Conservation (phyloP, 2,888 invertebrate genomes). For the Lasioglossum calceatum region DNA sequence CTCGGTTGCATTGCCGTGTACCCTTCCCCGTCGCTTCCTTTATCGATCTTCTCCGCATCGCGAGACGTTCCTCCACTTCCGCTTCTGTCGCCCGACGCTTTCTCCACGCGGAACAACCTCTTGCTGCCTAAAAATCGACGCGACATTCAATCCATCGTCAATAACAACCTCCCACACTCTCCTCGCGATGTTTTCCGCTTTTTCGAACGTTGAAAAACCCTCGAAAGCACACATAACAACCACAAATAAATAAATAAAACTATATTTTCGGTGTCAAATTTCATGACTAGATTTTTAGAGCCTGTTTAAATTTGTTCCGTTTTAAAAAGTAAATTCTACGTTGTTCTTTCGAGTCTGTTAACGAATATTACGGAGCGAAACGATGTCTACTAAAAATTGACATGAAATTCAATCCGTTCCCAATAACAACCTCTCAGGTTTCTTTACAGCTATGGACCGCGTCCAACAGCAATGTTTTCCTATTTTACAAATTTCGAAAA, state of each 20-base stretch:
- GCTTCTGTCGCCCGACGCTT: conserved; percentile 13
- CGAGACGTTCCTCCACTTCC: conserved; percentile 14
- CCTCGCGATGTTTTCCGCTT: not conserved
- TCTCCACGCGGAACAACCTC: not conserved
- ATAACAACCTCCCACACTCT: not conserved
- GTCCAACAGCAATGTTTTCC: not conserved
- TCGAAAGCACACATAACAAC: not conserved
- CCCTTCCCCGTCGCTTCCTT: conserved; percentile 1
- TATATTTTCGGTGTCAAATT: not conserved
- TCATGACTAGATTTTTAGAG: not conserved
- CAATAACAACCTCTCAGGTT: not conserved
- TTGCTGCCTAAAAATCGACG: not conserved
- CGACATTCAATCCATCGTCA: not conserved
- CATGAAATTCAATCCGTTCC: not conserved
- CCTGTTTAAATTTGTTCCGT: not conserved
- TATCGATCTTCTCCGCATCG: not conserved
- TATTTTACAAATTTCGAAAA: not conserved
- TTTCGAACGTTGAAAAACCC: not conserved
- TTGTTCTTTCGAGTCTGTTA: not conserved
- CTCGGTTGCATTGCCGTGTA: conserved; percentile 9
- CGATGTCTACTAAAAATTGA: not conserved
- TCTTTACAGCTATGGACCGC: not conserved
- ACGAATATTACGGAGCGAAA: not conserved
- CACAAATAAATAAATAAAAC: not conserved
- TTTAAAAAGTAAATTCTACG: not conserved